Percentiles rank a stretch among this genome's conserved stretches.
Evolutionary conservation across 2,888 invertebrate genomes (phyloP).

Genomic region (Trachelus tabidus): DNA sequence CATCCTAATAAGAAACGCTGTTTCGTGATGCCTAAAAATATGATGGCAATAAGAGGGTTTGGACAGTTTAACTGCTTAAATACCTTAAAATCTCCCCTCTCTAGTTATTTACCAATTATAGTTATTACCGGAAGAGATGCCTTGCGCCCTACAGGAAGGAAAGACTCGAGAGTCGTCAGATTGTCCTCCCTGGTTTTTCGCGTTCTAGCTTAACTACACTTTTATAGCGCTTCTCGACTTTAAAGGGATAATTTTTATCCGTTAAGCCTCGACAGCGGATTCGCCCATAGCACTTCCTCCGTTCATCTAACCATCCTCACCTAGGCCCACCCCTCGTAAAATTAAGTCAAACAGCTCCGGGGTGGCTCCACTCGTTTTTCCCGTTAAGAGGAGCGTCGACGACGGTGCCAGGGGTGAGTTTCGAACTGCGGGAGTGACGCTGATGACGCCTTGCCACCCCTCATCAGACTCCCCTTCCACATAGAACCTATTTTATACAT

Average conservation of each 20-base stretch:
- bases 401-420: slow-evolving; percentile 21
- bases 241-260: slow-evolving; percentile 62
- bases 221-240: slow-evolving; percentile 57
- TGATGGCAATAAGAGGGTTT: background rate
- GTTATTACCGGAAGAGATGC: slow-evolving; percentile 34
- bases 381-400: slow-evolving; percentile 39
- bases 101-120: slow-evolving; percentile 50
- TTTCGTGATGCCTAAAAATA: background rate
- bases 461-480: background rate
- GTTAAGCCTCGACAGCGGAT: slow-evolving; percentile 31
- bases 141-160: slow-evolving; percentile 25
- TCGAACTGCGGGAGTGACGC: slow-evolving; percentile 18
- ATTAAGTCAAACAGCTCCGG: slow-evolving; percentile 62
- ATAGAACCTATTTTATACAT: background rate
- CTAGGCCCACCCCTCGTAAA: slow-evolving; percentile 49
- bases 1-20: background rate
- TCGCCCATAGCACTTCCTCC: slow-evolving; percentile 15
- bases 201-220: slow-evolving; percentile 53
- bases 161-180: slow-evolving; percentile 16
- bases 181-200: background rate
- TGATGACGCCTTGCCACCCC: slow-evolving; percentile 15
- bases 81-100: background rate
- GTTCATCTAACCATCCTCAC: slow-evolving; percentile 22
- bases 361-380: slow-evolving; percentile 48
- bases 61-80: background rate